Evolutionary conservation across 2,113 vertebrate species (phyloP), one percentile per base, ranked within the genome.

Genomic region (Malurus alboscapulatus): DNA sequence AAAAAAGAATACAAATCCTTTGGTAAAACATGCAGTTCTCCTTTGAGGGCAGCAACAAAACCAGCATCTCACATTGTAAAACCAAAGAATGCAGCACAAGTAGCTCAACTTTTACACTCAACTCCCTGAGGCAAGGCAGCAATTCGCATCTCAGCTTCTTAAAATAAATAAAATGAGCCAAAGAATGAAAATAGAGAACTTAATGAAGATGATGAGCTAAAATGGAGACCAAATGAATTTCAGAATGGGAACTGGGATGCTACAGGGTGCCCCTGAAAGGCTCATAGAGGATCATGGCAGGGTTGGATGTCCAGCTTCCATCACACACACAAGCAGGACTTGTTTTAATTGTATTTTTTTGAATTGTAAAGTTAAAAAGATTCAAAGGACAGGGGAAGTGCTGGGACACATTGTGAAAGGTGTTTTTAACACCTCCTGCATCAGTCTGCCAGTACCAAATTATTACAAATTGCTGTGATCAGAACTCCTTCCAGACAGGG

Each of bases 31-130:
- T 92, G 76, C 77, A 87, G 73, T 72, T 75, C 69, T 92, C 88
- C 68, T 92, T 78, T 42, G 86, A 84, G 92, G 94, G 86, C 80
- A 75, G 84, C 82, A 92, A 77, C 59, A 86, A 93, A 94, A 62
- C 3, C 72, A 90, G 51, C 14, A 58, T 74, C 79, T 90, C 51
- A 25, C 47, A 59, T 11, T 40, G 42, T 47, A 69, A 72, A 50
- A 68, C 58, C 38, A 84, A 50, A 65, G 77, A 81, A 88, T 29
- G 77, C 53, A 87, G 73, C 48, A 45, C 11, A 68, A 90, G 94
- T 14, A 91, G 91, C 86, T 88, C 82, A 53, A 75, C 65, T 95
- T 91, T 61, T 87, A 58, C 36, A 65, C 67, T 65, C 51, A 50
- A 61, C 24, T 3, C 54, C 65, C 88, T 25, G 72, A 92, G 92